phyloP scores from a whole-genome alignment of 2,113 vertebrate genomes.

The Ailuropoda melanoleuca region DNA sequence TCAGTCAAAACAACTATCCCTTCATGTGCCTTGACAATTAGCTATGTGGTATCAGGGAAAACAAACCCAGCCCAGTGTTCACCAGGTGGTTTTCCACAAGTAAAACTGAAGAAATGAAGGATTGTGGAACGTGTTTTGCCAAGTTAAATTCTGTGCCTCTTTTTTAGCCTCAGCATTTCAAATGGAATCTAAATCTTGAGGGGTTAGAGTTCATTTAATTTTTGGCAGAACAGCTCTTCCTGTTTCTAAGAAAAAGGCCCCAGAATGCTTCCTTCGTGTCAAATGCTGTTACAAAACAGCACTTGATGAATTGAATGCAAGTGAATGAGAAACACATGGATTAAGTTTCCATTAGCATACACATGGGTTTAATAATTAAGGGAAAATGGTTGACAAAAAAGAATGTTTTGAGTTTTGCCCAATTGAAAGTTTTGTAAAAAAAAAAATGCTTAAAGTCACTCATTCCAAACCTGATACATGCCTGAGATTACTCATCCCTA shows the following conservation, averaged over 20 bases:
- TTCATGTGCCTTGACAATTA: not conserved
- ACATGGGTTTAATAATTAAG: constrained; percentile 74
- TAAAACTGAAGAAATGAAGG: not conserved
- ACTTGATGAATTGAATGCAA: constrained; percentile 64
- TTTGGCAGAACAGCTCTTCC: constrained; percentile 67
- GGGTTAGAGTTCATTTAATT: constrained; percentile 63
- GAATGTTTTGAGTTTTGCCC: constrained; percentile 56
- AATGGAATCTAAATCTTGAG: constrained; percentile 52
- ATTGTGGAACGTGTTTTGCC: not conserved
- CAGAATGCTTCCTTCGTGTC: constrained; percentile 59
- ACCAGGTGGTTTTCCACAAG: not conserved
- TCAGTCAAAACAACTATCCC: not conserved
- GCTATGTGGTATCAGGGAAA: not conserved
- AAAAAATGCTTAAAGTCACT: constrained; percentile 10
- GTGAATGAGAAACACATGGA: constrained; percentile 72
- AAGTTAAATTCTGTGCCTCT: not conserved
- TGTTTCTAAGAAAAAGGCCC: constrained; percentile 63
- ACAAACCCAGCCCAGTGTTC: not conserved
- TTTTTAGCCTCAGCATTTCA: not conserved
- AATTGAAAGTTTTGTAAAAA: constrained; percentile 8
- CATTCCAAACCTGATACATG: not conserved
- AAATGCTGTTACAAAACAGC: constrained; percentile 57
- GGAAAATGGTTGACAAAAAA: constrained; percentile 46
- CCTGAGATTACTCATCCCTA: not conserved
- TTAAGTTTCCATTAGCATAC: constrained; percentile 61